Percentiles rank a stretch among this genome's conserved stretches.
phyloP scores from a whole-genome alignment of 2,113 vertebrate species.

The Willisornis vidua region DNA sequence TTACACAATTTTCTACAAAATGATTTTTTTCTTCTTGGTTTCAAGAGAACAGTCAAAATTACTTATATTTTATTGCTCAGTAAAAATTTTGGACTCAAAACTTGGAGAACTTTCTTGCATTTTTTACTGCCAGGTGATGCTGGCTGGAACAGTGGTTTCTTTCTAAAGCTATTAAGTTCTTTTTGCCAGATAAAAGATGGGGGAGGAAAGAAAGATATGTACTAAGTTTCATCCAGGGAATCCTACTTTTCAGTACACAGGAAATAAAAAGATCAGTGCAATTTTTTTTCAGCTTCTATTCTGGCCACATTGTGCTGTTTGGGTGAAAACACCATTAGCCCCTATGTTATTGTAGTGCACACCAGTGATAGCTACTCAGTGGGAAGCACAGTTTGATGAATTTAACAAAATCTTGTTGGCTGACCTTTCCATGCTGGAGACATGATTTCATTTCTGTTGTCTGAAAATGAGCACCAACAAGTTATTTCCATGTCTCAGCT shows the following conservation, averaged over 20 bases:
- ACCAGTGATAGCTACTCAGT: constrained; percentile 1
- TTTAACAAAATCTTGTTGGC: constrained; percentile 62
- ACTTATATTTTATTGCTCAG: background rate
- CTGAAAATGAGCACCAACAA: constrained; percentile 57
- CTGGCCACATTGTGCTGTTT: constrained; percentile 11
- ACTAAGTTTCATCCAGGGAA: constrained; percentile 22
- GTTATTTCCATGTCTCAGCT: constrained; percentile 56
- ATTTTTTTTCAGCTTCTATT: constrained; percentile 45
- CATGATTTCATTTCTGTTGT: constrained; percentile 72
- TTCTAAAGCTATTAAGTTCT: constrained; percentile 1
- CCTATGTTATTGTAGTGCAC: background rate
- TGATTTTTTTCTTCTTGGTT: background rate
- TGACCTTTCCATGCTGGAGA: constrained; percentile 53
- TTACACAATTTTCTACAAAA: background rate
- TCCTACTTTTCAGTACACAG: background rate
- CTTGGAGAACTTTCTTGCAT: constrained; percentile 20
- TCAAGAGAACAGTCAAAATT: background rate
- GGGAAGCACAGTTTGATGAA: constrained; percentile 50
- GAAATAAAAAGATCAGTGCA: constrained; percentile 41
- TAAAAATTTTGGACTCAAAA: background rate
- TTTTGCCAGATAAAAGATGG: constrained; percentile 36
- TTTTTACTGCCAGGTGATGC: constrained; percentile 33
- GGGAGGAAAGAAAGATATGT: background rate
- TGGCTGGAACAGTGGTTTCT: constrained; percentile 28
- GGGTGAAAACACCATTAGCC: constrained; percentile 38